Evolutionary conservation across 2,113 vertebrate species (phyloP).

Genomic region (Anolis carolinensis): DNA sequence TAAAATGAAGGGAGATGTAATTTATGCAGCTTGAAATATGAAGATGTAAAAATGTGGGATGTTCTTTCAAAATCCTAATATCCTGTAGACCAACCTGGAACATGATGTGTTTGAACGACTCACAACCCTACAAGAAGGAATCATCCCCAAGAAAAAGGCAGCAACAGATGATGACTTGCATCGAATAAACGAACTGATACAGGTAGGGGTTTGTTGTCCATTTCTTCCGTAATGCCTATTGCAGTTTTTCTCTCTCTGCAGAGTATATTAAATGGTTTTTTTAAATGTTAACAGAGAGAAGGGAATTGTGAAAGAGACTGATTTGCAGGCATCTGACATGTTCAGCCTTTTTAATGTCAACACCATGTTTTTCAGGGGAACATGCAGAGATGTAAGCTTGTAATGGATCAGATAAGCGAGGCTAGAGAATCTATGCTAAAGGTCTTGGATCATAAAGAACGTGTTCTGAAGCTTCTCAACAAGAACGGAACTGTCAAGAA

Average conservation of each 20-base stretch:
- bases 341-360: neutral
- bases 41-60: conserved; percentile 30
- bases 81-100: conserved; percentile 90
- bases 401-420: conserved; percentile 99
- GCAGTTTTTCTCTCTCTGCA: neutral
- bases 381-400: conserved; percentile 99
- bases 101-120: conserved; percentile 95
- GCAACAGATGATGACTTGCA: conserved; percentile 93
- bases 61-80: conserved; percentile 51
- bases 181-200: conserved; percentile 96
- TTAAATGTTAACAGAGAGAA: neutral
- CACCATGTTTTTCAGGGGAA: conserved; percentile 86
- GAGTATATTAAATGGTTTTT: neutral
- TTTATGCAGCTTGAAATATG: conserved; percentile 8
- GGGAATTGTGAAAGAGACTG: neutral
- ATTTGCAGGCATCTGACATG: neutral
- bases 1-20: neutral
- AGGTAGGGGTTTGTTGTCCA: conserved; percentile 77
- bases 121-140: conserved; percentile 92
- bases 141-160: conserved; percentile 97
- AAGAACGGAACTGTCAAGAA: conserved; percentile 95
- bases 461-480: conserved; percentile 97
- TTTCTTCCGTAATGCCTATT: neutral
- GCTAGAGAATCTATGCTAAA: conserved; percentile 99
- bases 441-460: conserved; percentile 97